Base-by-base conservation (phyloP, 2,113 vertebrate genomes). In the Rostratula benghalensis region DNA sequence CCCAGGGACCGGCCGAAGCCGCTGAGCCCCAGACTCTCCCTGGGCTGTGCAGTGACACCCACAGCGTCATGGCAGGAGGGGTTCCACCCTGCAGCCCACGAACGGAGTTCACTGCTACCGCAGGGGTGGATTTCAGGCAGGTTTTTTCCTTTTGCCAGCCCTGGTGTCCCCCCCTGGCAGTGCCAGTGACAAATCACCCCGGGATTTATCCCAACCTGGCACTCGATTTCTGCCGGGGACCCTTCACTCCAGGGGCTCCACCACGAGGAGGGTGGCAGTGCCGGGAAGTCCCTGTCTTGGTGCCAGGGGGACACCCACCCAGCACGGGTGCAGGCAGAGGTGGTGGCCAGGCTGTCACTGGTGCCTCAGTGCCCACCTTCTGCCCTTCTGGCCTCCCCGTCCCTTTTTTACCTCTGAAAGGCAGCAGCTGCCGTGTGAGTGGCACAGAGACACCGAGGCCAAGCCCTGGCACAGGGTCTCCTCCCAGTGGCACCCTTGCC, bases 171-270 rank as follows among this genome's bases (percentile, higher is more conserved):
- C 23, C 3, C 37, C 22, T 7, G 4, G 46, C 46, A 63, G 28
- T 3, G 4, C 20, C 22, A 13, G 59, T 3, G 2, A 25, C 35
- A 4, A 35, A 43, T 10, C 4, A 13, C 51, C 21, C 14, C 3
- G 1, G n/a, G 56, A 63, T 30, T 46, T 28, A 43, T 24, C 57
- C 61, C 1, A 1, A 10, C 33, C 43, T 3, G 9, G 51, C 23
- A 23, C n/a, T 5, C 0, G 4, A 18, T 30, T 43, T 54, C 57
- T 13, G 11, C n/a, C 3, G 20, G 69, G 67, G 16, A 64, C 9
- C 74, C 31, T 79, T 16, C 0, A 3, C 65, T 57, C 35, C 31
- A 4, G 0, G 2, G 57, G 41, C 7, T 0, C 13, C 3, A 1
- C 14, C 50, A 13, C 41, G 3, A 17, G 54, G 46, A 37, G 33